These are phyloP conservation scores for Ormyrus thymus DNA, from an alignment of 2,888 invertebrate genomes.

Conservation along the genomic window DNA sequence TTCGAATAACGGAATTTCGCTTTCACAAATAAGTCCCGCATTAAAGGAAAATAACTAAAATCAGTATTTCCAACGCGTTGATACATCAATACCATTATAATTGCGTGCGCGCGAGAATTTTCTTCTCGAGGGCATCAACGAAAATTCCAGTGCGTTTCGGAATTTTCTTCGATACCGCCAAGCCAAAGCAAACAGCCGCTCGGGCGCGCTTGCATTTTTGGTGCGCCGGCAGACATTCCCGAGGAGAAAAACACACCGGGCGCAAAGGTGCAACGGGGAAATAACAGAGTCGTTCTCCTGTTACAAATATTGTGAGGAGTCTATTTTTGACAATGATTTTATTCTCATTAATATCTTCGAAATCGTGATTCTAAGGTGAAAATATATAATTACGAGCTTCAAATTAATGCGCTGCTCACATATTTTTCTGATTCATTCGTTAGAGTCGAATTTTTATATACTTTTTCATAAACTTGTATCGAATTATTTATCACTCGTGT, in stretches of 20 bases:
- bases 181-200: constrained; percentile 24
- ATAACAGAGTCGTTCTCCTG: neutral
- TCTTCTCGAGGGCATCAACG: neutral
- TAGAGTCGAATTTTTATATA: neutral
- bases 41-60: constrained; percentile 25
- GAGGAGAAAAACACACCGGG: neutral
- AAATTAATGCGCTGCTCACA: neutral
- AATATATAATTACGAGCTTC: neutral
- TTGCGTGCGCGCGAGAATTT: neutral
- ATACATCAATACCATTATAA: constrained; percentile 10
- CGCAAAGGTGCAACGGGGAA: constrained; percentile 12
- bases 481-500: no score
- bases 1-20: constrained; percentile 6
- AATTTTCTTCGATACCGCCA: constrained; percentile 22
- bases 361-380: neutral
- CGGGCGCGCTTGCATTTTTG: neutral
- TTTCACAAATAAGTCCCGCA: constrained; percentile 23
- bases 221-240: constrained; percentile 4
- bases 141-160: constrained; percentile 28
- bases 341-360: neutral
- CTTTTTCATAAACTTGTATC: no score
- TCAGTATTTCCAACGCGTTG: neutral
- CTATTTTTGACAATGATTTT: neutral
- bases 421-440: neutral
- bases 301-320: neutral